These are phyloP conservation scores for Ptiloglossa arizonensis DNA, from an alignment of 1,140 invertebrate species.

Conservation along the genomic window DNA sequence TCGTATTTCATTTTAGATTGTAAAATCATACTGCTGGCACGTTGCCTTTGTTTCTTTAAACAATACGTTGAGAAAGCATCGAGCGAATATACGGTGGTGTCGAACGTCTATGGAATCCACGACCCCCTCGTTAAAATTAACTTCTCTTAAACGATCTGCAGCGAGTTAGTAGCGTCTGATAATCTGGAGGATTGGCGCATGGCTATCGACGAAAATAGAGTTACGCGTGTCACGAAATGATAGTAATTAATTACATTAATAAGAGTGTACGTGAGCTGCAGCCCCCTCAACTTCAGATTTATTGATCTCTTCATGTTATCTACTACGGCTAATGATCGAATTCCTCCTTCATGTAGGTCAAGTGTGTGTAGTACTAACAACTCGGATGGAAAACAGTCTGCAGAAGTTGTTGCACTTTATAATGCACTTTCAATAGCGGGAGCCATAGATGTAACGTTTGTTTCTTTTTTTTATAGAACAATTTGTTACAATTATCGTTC, in stretches of 20 bases:
- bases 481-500: too few species aligned
- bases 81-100: conserved; percentile 6
- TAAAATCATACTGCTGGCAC: neutral
- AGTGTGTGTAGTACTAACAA: neutral
- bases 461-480: too few species aligned
- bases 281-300: conserved; percentile 16
- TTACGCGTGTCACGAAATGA: conserved; percentile 43
- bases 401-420: neutral
- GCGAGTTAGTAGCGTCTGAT: conserved; percentile 37
- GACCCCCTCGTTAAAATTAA: conserved; percentile 40
- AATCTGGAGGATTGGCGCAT: conserved; percentile 56
- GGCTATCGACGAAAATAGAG: conserved; percentile 61
- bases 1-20: conserved; percentile 17
- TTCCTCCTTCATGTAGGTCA: conserved; percentile 16
- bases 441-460: too few species aligned
- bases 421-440: too few species aligned
- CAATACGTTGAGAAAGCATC: neutral
- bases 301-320: conserved; percentile 42
- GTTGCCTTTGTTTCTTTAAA: conserved; percentile 8
- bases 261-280: conserved; percentile 18
- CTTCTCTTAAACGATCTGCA: neutral
- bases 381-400: conserved; percentile 4
- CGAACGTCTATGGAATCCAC: conserved; percentile 10
- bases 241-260: conserved; percentile 56
- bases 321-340: conserved; percentile 5